Conservation (phyloP, 2,888 invertebrate genomes). For the Eutolmus rufibarbis region DNA sequence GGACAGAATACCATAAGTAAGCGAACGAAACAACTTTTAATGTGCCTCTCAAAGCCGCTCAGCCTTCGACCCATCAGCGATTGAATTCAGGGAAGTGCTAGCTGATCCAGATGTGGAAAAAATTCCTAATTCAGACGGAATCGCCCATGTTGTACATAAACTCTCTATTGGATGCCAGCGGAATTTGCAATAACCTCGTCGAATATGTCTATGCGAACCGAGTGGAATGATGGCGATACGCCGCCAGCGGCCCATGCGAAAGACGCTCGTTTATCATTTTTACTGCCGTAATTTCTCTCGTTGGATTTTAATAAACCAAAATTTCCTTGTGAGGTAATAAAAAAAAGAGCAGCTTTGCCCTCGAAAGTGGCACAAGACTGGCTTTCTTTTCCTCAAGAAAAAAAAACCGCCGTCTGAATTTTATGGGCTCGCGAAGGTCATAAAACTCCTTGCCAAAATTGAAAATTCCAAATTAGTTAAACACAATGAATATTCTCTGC, state of each 20-base stretch:
- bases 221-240: background rate
- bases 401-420: background rate
- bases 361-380: background rate
- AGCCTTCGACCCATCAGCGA: background rate
- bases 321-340: constrained; percentile 21
- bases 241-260: background rate
- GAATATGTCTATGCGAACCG: background rate
- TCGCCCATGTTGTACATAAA: background rate
- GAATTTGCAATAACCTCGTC: constrained; percentile 20
- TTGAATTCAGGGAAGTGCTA: background rate
- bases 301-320: constrained; percentile 32
- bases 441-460: background rate
- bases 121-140: background rate
- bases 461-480: constrained; percentile 15
- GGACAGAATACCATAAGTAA: background rate
- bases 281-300: constrained; percentile 35
- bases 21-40: constrained; percentile 7
- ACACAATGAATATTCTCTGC: background rate
- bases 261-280: constrained; percentile 29
- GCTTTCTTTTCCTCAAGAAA: background rate
- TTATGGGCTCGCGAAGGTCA: background rate
- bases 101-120: constrained; percentile 27
- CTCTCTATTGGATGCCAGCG: constrained; percentile 1
- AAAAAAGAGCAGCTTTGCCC: background rate
- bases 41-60: background rate